These are phyloP conservation scores for Horisme vitalbata DNA, from an alignment of 2,888 invertebrate species.

Conservation along the genomic window DNA sequence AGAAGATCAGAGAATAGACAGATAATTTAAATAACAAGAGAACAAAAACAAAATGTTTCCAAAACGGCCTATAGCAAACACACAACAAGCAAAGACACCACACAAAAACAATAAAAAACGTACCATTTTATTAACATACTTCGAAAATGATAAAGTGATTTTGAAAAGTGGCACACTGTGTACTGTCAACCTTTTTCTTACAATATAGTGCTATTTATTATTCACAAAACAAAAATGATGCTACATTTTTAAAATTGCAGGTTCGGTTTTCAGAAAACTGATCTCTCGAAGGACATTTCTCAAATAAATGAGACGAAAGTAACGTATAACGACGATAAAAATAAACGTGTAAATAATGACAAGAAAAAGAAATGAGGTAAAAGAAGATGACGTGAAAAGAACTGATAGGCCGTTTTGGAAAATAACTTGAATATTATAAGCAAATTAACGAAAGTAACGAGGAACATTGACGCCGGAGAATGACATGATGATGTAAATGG, in stretches of 20 bases:
- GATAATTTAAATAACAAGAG: constrained; percentile 49
- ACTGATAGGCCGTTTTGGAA: constrained; percentile 84
- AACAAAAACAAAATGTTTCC: constrained; percentile 68
- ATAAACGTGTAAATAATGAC: constrained; percentile 64
- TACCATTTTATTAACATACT: constrained; percentile 57
- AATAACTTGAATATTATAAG: constrained; percentile 73
- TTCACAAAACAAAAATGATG: constrained; percentile 64
- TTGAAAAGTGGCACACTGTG: constrained; percentile 61
- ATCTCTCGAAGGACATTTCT: constrained; percentile 83
- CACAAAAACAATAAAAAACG: constrained; percentile 69
- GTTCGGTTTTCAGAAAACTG: constrained; percentile 76
- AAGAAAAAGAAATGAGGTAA: constrained; percentile 64
- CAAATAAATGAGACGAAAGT: constrained; percentile 59
- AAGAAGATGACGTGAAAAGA: constrained; percentile 71
- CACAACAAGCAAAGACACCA: constrained; percentile 79
- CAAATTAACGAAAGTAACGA: constrained; percentile 66
- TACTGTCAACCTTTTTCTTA: constrained; percentile 61
- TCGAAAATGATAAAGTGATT: constrained; percentile 63
- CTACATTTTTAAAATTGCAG: constrained; percentile 56
- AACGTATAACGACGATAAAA: constrained; percentile 42
- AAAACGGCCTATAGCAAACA: constrained; percentile 83
- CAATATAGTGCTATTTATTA: constrained; percentile 64
- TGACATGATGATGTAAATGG: constrained; percentile 65
- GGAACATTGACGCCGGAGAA: constrained; percentile 64
- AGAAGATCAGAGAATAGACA: constrained; percentile 60